Conservation (phyloP, 2,888 invertebrate genomes). For the Pterobdella sp. region DNA sequence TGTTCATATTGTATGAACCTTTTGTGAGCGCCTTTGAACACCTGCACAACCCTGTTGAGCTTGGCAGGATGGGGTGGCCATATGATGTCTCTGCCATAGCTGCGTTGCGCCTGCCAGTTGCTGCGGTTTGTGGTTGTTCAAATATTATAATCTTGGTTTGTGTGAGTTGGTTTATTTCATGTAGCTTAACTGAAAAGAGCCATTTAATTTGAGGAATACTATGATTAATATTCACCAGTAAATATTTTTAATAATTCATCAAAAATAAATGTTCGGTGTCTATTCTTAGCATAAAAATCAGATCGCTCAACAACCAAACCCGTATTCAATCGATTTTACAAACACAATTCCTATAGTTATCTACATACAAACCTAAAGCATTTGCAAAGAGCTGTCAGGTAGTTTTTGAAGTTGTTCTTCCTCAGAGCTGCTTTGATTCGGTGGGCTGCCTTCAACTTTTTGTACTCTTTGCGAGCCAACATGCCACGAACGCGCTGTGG, state of each 20-base stretch:
- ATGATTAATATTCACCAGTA: slow-evolving; percentile 69
- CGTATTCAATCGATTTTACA: neutral
- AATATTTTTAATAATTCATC: neutral
- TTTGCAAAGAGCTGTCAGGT: slow-evolving; percentile 53
- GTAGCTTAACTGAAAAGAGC: neutral
- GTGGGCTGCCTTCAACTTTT: slow-evolving; percentile 75
- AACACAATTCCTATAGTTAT: neutral
- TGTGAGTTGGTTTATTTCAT: neutral
- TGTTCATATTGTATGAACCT: slow-evolving; percentile 42
- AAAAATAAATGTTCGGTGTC: slow-evolving; percentile 3
- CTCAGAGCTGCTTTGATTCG: slow-evolving; percentile 73
- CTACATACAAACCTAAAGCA: neutral
- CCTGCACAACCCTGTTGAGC: slow-evolving; percentile 58
- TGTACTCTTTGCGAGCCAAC: slow-evolving; percentile 69
- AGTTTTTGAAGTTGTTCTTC: slow-evolving; percentile 66
- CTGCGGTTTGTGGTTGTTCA: slow-evolving; percentile 11
- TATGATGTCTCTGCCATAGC: slow-evolving; percentile 67
- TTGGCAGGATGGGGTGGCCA: slow-evolving; percentile 77
- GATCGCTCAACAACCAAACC: neutral
- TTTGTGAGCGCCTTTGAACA: slow-evolving; percentile 46
- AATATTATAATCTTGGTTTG: neutral
- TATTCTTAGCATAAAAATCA: too few relatives aligned
- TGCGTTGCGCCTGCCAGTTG: slow-evolving; percentile 43
- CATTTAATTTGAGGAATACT: slow-evolving; percentile 43
- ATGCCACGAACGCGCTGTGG: slow-evolving; percentile 71